Evolutionary conservation across 2,888 invertebrate species (phyloP).

Genomic region (Rhagophthalmus giganteus): DNA sequence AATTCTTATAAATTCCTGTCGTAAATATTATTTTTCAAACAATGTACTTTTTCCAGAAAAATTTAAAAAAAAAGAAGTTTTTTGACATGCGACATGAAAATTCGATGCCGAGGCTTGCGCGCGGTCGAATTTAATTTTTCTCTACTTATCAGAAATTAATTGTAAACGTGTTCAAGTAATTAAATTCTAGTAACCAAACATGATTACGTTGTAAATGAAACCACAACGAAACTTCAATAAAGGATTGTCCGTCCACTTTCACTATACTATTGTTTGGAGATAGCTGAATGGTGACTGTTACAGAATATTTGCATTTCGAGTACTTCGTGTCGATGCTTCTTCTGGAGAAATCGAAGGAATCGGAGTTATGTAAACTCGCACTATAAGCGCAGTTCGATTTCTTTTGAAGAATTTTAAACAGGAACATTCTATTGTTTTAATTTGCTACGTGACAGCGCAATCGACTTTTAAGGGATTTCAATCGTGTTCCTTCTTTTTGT

Average conservation of each 20-base stretch:
- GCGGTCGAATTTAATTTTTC: too few species aligned
- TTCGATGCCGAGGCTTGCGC: too few species aligned
- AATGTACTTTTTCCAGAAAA: too few species aligned
- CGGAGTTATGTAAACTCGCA: constrained; percentile 15
- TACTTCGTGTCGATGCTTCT: constrained; percentile 16
- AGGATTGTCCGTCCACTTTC: constrained; percentile 13
- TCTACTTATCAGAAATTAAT: too few species aligned
- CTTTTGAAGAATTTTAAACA: constrained; percentile 5
- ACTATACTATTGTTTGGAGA: constrained; percentile 20
- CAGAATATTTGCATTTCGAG: constrained; percentile 24
- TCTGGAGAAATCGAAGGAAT: constrained; percentile 20
- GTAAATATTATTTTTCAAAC: too few species aligned
- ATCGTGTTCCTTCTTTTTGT: too few species aligned
- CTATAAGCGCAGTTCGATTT: constrained; percentile 2
- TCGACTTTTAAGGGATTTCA: too few species aligned
- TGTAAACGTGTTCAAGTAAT: too few species aligned
- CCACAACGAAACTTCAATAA: constrained; percentile 12
- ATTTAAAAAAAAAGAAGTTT: too few species aligned
- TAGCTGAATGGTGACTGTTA: constrained; percentile 19
- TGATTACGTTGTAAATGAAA: constrained; percentile 13
- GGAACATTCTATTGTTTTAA: not conserved
- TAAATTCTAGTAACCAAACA: too few species aligned
- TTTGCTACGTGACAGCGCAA: not conserved
- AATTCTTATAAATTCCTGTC: too few species aligned
- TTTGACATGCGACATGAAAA: not conserved